Conservation (phyloP, 2,888 invertebrate genomes). For the Watsonalla binaria region DNA sequence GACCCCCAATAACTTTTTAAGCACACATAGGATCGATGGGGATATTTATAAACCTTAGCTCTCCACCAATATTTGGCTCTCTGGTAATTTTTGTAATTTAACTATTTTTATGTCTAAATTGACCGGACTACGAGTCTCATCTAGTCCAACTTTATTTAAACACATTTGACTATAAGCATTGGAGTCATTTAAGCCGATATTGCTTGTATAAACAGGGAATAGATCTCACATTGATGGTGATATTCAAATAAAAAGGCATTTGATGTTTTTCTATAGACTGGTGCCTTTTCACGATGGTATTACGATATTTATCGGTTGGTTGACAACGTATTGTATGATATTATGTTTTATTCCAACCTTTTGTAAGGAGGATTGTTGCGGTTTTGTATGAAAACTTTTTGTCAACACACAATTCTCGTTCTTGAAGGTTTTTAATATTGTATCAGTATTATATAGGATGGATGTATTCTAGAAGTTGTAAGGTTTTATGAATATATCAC, state of each 20-base stretch:
- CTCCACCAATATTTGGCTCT: too few species aligned
- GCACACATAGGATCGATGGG: too few species aligned
- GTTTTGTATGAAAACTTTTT: not conserved
- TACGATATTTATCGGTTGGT: not conserved
- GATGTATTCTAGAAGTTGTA: too few species aligned
- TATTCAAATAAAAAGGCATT: not conserved
- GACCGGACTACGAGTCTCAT: too few species aligned
- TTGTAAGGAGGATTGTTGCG: not conserved
- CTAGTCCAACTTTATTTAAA: conserved; percentile 9
- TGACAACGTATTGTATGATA: not conserved
- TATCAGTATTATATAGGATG: too few species aligned
- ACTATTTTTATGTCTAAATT: too few species aligned
- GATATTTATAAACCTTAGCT: too few species aligned
- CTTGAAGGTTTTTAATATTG: too few species aligned
- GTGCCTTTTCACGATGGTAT: not conserved
- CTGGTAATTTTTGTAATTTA: too few species aligned
- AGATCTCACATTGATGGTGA: conserved; percentile 16
- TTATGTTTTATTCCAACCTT: not conserved
- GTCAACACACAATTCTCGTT: too few species aligned
- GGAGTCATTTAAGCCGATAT: conserved; percentile 34
- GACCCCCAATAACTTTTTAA: too few species aligned
- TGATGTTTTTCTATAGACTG: not conserved
- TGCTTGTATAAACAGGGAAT: conserved; percentile 30
- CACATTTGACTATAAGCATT: conserved; percentile 24
- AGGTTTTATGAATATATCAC: too few species aligned